Percentiles rank a stretch among this genome's conserved stretches.
Evolutionary conservation across 2,888 invertebrate species (phyloP).

Genomic region (Trisateles emortualis): DNA sequence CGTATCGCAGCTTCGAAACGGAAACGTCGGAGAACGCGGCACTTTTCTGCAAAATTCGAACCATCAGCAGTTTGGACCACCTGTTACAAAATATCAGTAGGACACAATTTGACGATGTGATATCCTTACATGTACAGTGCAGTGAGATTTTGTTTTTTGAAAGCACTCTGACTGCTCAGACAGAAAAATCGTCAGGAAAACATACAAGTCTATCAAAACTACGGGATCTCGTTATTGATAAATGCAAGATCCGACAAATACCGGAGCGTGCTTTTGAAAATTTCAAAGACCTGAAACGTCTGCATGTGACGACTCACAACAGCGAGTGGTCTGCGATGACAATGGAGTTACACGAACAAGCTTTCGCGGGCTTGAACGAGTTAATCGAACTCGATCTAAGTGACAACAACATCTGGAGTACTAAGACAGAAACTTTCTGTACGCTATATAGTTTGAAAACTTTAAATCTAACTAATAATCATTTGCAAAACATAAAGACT

Average conservation of each 20-base stretch:
- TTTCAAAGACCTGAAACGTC: slow-evolving; percentile 89
- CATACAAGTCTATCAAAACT: slow-evolving; percentile 88
- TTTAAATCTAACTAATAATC: slow-evolving; percentile 92
- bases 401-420: slow-evolving; percentile 92
- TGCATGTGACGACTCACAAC: slow-evolving; percentile 91
- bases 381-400: slow-evolving; percentile 90
- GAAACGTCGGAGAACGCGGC: slow-evolving; percentile 86
- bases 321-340: slow-evolving; percentile 93
- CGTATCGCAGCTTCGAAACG: slow-evolving; percentile 88
- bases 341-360: slow-evolving; percentile 90
- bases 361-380: slow-evolving; percentile 89
- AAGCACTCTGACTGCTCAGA: slow-evolving; percentile 88
- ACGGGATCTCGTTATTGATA: slow-evolving; percentile 90
- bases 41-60: slow-evolving; percentile 90
- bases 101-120: slow-evolving; percentile 89
- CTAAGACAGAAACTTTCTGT: slow-evolving; percentile 91
- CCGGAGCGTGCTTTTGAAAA: slow-evolving; percentile 90
- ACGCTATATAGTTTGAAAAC: slow-evolving; percentile 89
- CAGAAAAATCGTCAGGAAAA: slow-evolving; percentile 78
- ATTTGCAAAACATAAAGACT: slow-evolving; percentile 91
- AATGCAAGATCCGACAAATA: slow-evolving; percentile 92
- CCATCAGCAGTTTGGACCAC: slow-evolving; percentile 90
- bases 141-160: slow-evolving; percentile 92
- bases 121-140: slow-evolving; percentile 90
- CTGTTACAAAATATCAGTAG: slow-evolving; percentile 90